Evolutionary conservation across 2,113 vertebrate genomes (phyloP), one percentile per base, ranked within the genome.

Genomic region (Varanus salvator): DNA sequence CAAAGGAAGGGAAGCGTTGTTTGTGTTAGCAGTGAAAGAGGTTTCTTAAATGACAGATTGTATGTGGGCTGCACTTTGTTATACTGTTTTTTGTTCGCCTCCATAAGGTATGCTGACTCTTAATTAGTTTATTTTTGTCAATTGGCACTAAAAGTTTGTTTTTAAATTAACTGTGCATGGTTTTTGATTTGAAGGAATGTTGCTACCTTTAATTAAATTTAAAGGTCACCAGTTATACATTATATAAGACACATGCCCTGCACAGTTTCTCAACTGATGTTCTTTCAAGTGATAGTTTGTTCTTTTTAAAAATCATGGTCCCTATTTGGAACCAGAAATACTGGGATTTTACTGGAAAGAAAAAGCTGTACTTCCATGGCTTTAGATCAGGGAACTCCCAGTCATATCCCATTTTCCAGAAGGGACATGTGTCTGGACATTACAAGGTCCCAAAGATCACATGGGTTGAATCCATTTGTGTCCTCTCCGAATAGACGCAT

Each of bases 11-110:
- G 8, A 68, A 80, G 7, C 0, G 0, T 44, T 0, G 4, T n/a
- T 84, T 91, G 72, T 38, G 38, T 87, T 81, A 81, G 9, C 52
- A 84, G 34, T 93, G 2, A 71, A 86, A 34, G 54, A 76, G 34
- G 8, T 60, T 60, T 86, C 23, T 68, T 29, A 66, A 44, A 69
- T 0, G 50, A 0, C 0, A 72, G 80, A 88, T 0, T 8, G 6
- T 3, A 60, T 84, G 88, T 86, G 19, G 76, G 25, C 77, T 29
- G 72, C 25, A 19, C 1, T 86, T 85, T 88, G 78, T 1, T 71
- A 72, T 68, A 81, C 4, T 48, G 78, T 4, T 48, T 4, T 48
- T 5, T 75, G 1, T 66, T 91, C 74, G 27, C 25, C 54, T 76
- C 54, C 29, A 34, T 60, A 78, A 89, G 54, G 9, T 17, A 85